phyloP scores from a whole-genome alignment of 2,113 vertebrate species.

The Charina bottae region DNA sequence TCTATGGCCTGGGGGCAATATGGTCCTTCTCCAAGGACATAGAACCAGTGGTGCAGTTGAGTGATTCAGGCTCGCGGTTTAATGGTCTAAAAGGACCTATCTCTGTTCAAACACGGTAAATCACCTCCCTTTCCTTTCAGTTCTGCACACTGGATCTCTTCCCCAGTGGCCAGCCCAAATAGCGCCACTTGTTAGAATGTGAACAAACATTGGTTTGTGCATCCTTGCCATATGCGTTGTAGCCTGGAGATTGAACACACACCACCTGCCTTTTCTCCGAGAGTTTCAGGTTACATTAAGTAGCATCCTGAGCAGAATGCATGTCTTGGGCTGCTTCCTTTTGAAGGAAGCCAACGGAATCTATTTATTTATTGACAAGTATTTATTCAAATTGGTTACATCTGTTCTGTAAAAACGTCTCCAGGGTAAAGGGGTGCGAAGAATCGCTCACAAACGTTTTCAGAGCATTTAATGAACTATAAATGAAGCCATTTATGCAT shows the following conservation, averaged over 20 bases:
- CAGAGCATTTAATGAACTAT: constrained; percentile 64
- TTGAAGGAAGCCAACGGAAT: background rate
- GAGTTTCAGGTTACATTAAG: constrained; percentile 26
- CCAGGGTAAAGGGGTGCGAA: background rate
- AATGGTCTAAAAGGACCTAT: background rate
- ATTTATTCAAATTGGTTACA: constrained; percentile 66
- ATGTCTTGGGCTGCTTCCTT: background rate
- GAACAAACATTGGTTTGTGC: background rate
- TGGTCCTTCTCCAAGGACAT: background rate
- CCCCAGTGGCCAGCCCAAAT: no score
- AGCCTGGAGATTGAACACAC: background rate
- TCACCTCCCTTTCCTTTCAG: background rate
- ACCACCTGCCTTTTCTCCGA: constrained; percentile 30
- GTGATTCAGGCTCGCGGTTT: background rate
- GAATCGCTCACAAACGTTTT: constrained; percentile 47
- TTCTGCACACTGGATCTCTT: no score
- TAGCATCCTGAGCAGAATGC: constrained; percentile 29
- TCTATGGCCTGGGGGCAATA: no score
- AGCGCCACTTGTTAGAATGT: background rate
- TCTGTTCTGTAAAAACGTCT: constrained; percentile 58
- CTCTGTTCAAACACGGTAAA: background rate
- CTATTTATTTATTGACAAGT: constrained; percentile 56
- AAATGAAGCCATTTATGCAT: constrained; percentile 64
- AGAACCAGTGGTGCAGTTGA: background rate
- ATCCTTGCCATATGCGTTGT: background rate